Evolutionary conservation across 1,140 invertebrate genomes (phyloP).

Genomic region (Cardiocondyla obscurior): DNA sequence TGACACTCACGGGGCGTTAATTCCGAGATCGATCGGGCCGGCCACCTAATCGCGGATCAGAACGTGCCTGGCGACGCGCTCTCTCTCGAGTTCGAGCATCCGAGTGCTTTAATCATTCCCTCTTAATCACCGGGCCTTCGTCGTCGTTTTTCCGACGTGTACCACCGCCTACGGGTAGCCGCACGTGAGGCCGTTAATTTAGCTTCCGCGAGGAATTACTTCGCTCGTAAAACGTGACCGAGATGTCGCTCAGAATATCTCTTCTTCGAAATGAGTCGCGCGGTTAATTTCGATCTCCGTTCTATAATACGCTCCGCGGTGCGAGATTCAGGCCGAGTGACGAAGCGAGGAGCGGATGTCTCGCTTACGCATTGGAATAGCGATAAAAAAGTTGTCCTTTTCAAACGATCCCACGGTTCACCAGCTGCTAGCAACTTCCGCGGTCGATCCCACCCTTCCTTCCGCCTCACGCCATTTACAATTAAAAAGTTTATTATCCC

Average conservation of each 20-base stretch:
- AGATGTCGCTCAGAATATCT: neutral
- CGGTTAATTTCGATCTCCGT: constrained; percentile 31
- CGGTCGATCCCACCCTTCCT: neutral
- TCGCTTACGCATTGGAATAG: neutral
- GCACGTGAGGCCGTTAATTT: constrained; percentile 45
- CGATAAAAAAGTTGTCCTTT: neutral
- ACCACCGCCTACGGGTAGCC: neutral
- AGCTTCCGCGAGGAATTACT: constrained; percentile 27
- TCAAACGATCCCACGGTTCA: neutral
- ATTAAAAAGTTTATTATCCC: constrained; percentile 11
- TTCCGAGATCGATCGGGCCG: constrained; percentile 15
- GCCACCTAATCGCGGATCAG: constrained; percentile 29
- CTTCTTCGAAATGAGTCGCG: constrained; percentile 23
- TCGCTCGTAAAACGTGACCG: constrained; percentile 34
- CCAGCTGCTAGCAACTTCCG: neutral
- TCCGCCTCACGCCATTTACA: neutral
- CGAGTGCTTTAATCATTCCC: constrained; percentile 14
- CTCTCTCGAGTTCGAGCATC: neutral
- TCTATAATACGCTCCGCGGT: neutral
- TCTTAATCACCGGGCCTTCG: neutral
- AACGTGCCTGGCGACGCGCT: neutral
- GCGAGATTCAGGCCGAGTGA: neutral
- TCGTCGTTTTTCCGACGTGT: constrained; percentile 5
- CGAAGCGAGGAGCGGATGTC: neutral
- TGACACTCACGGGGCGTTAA: constrained; percentile 15